Evolutionary conservation across 2,113 vertebrate genomes (phyloP), one percentile per base, ranked within the genome.

Genomic region (Axis porcinus): DNA sequence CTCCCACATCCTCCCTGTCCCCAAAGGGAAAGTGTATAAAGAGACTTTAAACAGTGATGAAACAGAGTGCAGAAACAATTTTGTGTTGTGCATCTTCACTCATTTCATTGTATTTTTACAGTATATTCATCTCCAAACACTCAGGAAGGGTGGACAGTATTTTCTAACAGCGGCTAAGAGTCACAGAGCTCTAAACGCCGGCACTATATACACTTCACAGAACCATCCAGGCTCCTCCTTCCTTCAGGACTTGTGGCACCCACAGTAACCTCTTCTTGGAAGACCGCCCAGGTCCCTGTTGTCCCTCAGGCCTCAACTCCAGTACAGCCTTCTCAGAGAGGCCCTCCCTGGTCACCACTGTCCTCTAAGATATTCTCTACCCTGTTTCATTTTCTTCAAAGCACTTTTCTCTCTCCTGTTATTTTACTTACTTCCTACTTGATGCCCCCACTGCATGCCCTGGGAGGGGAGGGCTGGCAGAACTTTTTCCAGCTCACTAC

Each of bases 381-480:
- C 40, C 81, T 40, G 9, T 82, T 93, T 97, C 78, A 21, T 52
- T 96, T 98, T 85, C 88, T 88, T 76, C 30, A 60, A 60, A 91
- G 84, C 27, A n/a, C 55, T 57, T 47, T 43, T 87, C 64, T 87
- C 52, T 74, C 67, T 91, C 25, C 17, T 27, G 50, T 27, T 45
- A 33, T 40, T 93, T 40, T 43, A 60, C n/a, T 86, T 79, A 89
- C 43, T 96, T 92, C 90, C 55, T 58, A 86, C 16, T 45, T 30
- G 47, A 81, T 21, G 47, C 45, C 30, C 21, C 43, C 11, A 6
- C 54, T 7, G n/a, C 30, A 79, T 76, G 54, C 27, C 62, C 0
- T 0, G 23, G 40, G 62, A 55, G 17, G 23, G 14, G 40, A n/a
- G 57, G 21, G 60, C 25, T 60, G 70, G 45, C 50, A 85, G 87